A percentile compares a stretch with the other conserved stretches of the same genome.
Conservation (phyloP, 2,113 vertebrate genomes). For the Eurypyga helias region DNA sequence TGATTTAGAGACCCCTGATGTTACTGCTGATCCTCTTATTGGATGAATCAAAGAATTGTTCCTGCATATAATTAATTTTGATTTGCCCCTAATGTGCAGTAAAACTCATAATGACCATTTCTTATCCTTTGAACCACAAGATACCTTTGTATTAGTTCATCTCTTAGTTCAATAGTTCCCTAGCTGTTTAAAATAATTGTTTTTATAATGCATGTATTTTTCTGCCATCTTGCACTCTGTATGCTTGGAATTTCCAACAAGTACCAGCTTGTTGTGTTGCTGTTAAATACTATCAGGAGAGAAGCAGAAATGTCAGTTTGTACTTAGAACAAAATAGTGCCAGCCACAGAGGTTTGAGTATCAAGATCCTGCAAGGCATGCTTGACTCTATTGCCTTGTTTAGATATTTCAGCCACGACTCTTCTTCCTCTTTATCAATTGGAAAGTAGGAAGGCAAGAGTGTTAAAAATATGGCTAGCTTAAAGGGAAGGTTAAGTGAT, state of each 20-base stretch:
- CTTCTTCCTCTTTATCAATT: background rate
- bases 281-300: background rate
- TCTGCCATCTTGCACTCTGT: background rate
- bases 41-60: background rate
- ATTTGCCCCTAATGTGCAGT: background rate
- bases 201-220: background rate
- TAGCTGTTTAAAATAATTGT: background rate
- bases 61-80: background rate
- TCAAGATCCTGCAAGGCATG: background rate
- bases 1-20: background rate
- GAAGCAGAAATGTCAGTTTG: background rate
- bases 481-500: background rate
- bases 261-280: background rate
- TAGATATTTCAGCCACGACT: background rate
- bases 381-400: background rate
- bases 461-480: background rate
- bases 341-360: background rate
- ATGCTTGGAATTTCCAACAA: background rate
- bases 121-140: background rate
- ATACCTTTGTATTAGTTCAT: background rate
- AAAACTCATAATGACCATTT: background rate
- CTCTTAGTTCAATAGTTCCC: background rate
- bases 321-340: background rate
- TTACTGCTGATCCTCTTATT: background rate
- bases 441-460: background rate